These are phyloP conservation scores for Catagonus wagneri DNA, from an alignment of 2,113 vertebrate genomes.

Conservation along the genomic window DNA sequence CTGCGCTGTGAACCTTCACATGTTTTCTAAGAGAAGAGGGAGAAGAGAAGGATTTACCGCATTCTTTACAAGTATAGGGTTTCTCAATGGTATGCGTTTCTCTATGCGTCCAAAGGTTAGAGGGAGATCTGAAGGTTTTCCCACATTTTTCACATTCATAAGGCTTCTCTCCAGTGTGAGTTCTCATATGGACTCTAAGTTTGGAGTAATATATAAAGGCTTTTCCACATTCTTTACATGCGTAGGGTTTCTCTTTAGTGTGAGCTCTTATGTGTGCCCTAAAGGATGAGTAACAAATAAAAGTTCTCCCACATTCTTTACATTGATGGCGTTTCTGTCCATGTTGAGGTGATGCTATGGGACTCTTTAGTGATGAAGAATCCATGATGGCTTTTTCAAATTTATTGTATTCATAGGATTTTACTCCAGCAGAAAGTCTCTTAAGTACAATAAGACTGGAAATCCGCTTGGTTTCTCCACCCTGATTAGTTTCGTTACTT, in stretches of 20 bases:
- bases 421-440: neutral
- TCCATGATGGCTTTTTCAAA: neutral
- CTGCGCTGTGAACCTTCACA: neutral
- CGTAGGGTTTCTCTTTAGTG: neutral
- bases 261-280: neutral
- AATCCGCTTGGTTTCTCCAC: neutral
- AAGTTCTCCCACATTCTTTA: neutral
- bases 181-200: neutral
- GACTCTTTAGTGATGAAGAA: neutral
- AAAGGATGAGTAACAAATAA: neutral
- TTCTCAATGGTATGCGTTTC: conserved; percentile 36
- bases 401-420: neutral
- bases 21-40: conserved; percentile 59
- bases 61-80: neutral
- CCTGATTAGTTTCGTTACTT: neutral
- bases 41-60: conserved; percentile 5
- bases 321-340: conserved; percentile 58
- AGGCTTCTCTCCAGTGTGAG: conserved; percentile 16
- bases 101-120: conserved; percentile 33
- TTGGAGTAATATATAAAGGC: neutral
- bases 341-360: conserved; percentile 63
- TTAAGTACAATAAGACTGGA: neutral
- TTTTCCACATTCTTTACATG: neutral
- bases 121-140: conserved; percentile 13
- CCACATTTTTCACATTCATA: neutral